Evolutionary conservation across 2,797 vertebrate species (phyloP), one percentile per base, ranked within the genome.

Genomic region (Sphaeramia orbicularis): DNA sequence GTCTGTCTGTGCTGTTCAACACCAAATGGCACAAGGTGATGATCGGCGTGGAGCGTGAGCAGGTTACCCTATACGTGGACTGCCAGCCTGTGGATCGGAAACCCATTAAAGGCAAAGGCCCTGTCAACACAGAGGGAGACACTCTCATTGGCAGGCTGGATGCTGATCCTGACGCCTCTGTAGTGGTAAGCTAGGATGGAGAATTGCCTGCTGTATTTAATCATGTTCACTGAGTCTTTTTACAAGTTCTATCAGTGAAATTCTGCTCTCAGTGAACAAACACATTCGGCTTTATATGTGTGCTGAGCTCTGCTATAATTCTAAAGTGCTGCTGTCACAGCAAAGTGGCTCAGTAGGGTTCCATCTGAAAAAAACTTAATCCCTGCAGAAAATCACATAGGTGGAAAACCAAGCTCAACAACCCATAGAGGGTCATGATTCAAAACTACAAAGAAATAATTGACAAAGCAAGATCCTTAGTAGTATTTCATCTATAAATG

Each of bases 1-100:
- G 94, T 24, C 88, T 95, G 0, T 95, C 94, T 0, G 92, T 94
- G 61, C 92, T 95, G 78, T 95, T 95, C 81, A 95, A 95, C 87
- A 95, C 94, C 64, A 94, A 93, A 74, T 95, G 95, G 95, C 94
- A 95, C 86, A 95, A 95, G 81, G 94, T 95, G 75, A 94, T 95
- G 94, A 89, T 95, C 7, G 95, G 94, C 0, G 94, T 95, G 60
- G 93, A 95, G 84, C 83, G 68, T 0, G 89, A 93, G 41, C 90
- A 91, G 84, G 91, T 95, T 77, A 95, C 94, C 0, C 87, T 95
- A 36, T 95, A 93, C 0, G 92, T 95, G 66, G 95, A 95, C 89
- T 95, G 95, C 83, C 93, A 95, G 65, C 92, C 93, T 0, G 93
- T 95, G 63, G 93, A 94, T 58, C 87, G 70, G 76, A 94, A 86